Percentiles rank a stretch among this genome's conserved stretches.
Evolutionary conservation across 2,113 vertebrate species (phyloP).

Genomic region (Synchiropus splendidus): DNA sequence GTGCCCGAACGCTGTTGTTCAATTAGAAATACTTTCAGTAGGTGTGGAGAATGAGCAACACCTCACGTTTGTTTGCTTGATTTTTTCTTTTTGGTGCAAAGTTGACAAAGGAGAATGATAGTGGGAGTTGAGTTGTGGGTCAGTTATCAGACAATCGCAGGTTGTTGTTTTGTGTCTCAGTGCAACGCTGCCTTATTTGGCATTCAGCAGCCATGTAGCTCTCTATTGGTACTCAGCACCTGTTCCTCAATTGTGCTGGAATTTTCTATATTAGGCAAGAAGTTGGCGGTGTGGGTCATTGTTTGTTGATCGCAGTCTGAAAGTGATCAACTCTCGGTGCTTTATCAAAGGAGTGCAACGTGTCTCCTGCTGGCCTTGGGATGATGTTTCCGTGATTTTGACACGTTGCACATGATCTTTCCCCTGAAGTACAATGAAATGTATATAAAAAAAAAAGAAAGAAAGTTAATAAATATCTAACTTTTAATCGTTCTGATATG

Average conservation of each 20-base stretch:
- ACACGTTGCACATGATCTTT: slow-evolving; percentile 46
- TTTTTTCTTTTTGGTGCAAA: slow-evolving; percentile 40
- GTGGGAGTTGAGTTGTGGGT: slow-evolving; percentile 10
- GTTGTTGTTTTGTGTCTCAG: slow-evolving; percentile 44
- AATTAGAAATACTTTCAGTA: slow-evolving; percentile 57
- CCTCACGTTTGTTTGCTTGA: slow-evolving; percentile 53
- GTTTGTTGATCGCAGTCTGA: slow-evolving; percentile 38
- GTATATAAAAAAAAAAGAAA: slow-evolving; percentile 44
- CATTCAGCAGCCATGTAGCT: slow-evolving; percentile 53
- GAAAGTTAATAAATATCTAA: slow-evolving; percentile 67
- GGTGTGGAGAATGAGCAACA: slow-evolving; percentile 68
- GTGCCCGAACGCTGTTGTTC: slow-evolving; percentile 51
- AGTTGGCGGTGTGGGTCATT: slow-evolving; percentile 47
- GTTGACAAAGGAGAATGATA: background rate
- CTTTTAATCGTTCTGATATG: slow-evolving; percentile 71
- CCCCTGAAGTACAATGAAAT: slow-evolving; percentile 37
- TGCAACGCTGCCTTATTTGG: slow-evolving; percentile 66
- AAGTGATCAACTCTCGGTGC: slow-evolving; percentile 20
- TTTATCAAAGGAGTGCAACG: no score
- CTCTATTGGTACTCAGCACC: slow-evolving; percentile 64
- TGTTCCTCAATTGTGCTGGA: slow-evolving; percentile 69
- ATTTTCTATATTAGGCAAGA: slow-evolving; percentile 76
- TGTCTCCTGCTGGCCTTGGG: no score
- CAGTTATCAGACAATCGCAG: slow-evolving; percentile 26
- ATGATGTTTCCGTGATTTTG: slow-evolving; percentile 51